Conservation (phyloP, 2,113 vertebrate species). For the Solea senegalensis region DNA sequence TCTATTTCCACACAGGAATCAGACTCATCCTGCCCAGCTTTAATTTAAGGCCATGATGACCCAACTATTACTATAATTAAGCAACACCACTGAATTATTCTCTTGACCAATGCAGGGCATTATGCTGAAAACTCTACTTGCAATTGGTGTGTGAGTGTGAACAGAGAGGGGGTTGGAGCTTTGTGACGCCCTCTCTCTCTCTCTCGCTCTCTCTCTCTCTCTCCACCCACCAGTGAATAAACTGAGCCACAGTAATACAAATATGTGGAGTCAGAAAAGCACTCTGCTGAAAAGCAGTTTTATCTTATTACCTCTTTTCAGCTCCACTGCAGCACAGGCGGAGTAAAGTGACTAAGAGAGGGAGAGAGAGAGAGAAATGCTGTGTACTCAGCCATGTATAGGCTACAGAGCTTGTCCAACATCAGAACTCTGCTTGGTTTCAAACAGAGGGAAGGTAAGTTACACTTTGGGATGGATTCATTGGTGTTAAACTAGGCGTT, state of each 20-base stretch:
- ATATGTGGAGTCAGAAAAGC: slow-evolving; percentile 67
- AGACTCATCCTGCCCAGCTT: slow-evolving; percentile 45
- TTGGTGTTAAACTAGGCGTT: slow-evolving; percentile 9
- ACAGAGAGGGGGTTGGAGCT: slow-evolving; percentile 57
- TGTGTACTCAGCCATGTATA: slow-evolving; percentile 76
- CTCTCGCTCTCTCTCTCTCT: slow-evolving; percentile 5
- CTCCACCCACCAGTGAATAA: slow-evolving; percentile 38
- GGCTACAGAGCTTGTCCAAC: slow-evolving; percentile 69
- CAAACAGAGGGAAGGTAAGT: slow-evolving; percentile 70
- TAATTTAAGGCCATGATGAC: slow-evolving; percentile 47
- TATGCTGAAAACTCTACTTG: slow-evolving; percentile 53
- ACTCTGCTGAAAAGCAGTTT: slow-evolving; percentile 58
- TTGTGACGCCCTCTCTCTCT: slow-evolving; percentile 47
- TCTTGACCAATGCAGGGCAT: slow-evolving; percentile 56
- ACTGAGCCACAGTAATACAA: slow-evolving; percentile 52
- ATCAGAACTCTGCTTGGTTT: slow-evolving; percentile 61
- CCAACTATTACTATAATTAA: slow-evolving; percentile 36
- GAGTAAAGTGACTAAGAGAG: slow-evolving; percentile 31
- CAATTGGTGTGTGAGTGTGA: slow-evolving; percentile 57
- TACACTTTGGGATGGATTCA: slow-evolving; percentile 41
- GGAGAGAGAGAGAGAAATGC: slow-evolving; percentile 62
- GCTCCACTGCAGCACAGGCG: slow-evolving; percentile 53
- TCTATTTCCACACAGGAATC: slow-evolving; percentile 16
- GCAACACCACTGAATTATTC: slow-evolving; percentile 60
- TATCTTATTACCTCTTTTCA: slow-evolving; percentile 70